Percentiles rank a stretch among this genome's conserved stretches.
These are phyloP conservation scores for Norana najaformis DNA, from an alignment of 2,888 invertebrate species.

Conservation along the genomic window DNA sequence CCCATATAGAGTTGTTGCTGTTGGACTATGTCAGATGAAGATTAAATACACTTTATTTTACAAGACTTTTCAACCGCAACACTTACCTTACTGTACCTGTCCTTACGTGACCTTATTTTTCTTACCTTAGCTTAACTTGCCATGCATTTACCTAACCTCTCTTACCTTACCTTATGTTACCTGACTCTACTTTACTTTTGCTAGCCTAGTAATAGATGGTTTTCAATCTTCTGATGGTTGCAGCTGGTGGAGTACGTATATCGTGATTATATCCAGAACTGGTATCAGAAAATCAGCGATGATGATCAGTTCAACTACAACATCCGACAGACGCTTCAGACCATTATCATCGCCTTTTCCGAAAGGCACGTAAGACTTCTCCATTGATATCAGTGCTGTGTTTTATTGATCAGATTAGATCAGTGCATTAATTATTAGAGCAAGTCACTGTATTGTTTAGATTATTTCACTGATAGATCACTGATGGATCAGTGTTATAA, in stretches of 20 bases:
- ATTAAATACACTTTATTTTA: no score
- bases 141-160: not conserved
- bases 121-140: not conserved
- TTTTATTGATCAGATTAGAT: not conserved
- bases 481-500: no score
- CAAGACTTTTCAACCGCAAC: no score
- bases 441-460: no score
- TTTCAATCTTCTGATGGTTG: constrained; percentile 16
- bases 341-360: constrained; percentile 73
- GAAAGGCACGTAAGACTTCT: constrained; percentile 68
- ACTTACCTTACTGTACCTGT: not conserved
- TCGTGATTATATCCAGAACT: constrained; percentile 78
- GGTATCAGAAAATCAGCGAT: constrained; percentile 67
- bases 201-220: not conserved
- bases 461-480: no score
- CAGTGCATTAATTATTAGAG: not conserved
- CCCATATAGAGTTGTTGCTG: no score
- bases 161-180: not conserved
- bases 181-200: not conserved
- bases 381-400: not conserved
- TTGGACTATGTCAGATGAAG: no score
- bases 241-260: constrained; percentile 73
- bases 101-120: no score
- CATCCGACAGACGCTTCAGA: constrained; percentile 65
- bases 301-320: constrained; percentile 72